Conservation (phyloP, 2,888 invertebrate genomes). For the Scaptomyza cyrtandrae region DNA sequence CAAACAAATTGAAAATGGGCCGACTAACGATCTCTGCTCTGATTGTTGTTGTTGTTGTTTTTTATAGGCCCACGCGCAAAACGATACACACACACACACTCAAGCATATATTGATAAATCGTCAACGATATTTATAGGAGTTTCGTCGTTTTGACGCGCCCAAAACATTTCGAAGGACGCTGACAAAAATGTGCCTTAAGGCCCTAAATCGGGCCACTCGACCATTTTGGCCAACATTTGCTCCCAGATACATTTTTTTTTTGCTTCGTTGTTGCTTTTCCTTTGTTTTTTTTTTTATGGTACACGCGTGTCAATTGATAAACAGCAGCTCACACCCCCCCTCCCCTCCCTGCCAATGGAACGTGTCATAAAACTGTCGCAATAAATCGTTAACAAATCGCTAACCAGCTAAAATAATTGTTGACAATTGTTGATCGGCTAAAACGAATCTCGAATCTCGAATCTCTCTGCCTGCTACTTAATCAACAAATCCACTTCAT, state of each 20-base stretch:
- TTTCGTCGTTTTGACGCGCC: conserved; percentile 62
- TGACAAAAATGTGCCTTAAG: conserved; percentile 23
- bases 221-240: conserved; percentile 23
- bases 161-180: conserved; percentile 54
- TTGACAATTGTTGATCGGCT: conserved; percentile 23
- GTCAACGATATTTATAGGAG: conserved; percentile 73
- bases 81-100: conserved; percentile 36
- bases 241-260: conserved; percentile 34
- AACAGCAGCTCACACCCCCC: conserved; percentile 48
- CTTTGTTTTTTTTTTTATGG: conserved; percentile 51
- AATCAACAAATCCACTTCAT: conserved; percentile 11
- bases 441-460: too few relatives aligned
- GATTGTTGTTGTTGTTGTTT: conserved; percentile 27
- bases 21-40: conserved; percentile 46
- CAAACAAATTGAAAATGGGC: conserved; percentile 72
- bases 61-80: conserved; percentile 67
- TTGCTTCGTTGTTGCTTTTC: not conserved
- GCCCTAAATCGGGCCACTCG: conserved; percentile 1
- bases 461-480: not conserved
- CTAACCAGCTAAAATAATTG: conserved; percentile 49
- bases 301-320: conserved; percentile 72
- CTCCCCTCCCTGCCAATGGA: conserved; percentile 16
- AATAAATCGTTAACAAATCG: conserved; percentile 66
- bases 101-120: conserved; percentile 60
- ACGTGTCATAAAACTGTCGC: conserved; percentile 57